These are phyloP conservation scores for Leptodactylus fallax DNA, from an alignment of 2,797 vertebrate species.

Conservation along the genomic window DNA sequence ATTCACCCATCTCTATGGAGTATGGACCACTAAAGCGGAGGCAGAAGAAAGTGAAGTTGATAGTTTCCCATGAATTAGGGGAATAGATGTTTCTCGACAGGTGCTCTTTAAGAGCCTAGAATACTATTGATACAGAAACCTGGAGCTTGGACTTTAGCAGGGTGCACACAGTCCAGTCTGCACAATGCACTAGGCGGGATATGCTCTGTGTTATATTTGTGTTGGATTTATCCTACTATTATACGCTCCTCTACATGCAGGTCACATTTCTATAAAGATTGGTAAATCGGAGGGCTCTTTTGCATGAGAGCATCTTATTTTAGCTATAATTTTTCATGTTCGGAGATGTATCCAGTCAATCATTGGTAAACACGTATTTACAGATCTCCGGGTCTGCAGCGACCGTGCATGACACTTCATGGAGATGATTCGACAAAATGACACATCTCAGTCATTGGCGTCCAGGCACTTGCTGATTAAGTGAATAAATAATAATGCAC, in stretches of 20 bases:
- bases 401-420: not conserved
- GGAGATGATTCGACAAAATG: conserved; percentile 4
- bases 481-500: not conserved
- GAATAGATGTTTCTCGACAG: no score
- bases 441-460: conserved; percentile 13
- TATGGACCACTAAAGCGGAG: no score
- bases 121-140: no score
- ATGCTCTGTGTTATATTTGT: not conserved
- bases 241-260: not conserved
- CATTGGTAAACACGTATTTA: conserved; percentile 23
- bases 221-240: not conserved
- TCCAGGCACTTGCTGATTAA: conserved; percentile 1
- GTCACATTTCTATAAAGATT: not conserved
- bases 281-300: not conserved
- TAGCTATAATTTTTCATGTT: not conserved
- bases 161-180: no score
- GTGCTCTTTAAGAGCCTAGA: no score
- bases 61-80: no score
- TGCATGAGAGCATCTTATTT: not conserved
- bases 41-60: no score
- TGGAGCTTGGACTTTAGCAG: no score
- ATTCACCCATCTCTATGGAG: no score
- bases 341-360: conserved; percentile 2
- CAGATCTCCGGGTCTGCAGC: not conserved
- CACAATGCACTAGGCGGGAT: no score